Percentiles rank a stretch among this genome's conserved stretches.
Evolutionary conservation across 2,113 vertebrate species (phyloP).

Genomic region (Lontra canadensis): DNA sequence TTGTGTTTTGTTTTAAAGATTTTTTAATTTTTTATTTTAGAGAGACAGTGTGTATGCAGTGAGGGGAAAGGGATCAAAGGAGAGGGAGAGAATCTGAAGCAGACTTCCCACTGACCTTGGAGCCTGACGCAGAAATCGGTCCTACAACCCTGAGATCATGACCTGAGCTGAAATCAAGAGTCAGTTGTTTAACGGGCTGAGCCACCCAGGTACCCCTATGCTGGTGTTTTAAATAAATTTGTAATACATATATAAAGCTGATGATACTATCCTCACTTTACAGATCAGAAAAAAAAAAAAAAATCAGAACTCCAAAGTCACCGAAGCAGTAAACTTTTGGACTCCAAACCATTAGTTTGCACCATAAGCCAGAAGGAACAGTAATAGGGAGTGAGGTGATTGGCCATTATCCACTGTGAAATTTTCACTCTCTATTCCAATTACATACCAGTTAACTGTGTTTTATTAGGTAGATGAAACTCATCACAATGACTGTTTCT

Average conservation of each 20-base stretch:
- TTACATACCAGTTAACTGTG: neutral
- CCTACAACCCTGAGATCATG: neutral
- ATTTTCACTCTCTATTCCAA: slow-evolving; percentile 5
- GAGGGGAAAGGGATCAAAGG: neutral
- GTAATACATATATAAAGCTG: neutral
- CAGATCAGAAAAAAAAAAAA: neutral
- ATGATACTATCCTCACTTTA: neutral
- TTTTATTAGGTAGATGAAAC: slow-evolving; percentile 33
- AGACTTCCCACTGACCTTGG: neutral
- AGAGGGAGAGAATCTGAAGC: neutral
- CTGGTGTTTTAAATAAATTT: neutral
- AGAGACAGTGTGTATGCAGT: neutral
- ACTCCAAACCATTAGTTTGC: neutral
- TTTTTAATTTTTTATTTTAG: neutral
- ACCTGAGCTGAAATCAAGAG: neutral
- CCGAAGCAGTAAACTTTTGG: neutral
- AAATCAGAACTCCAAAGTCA: neutral
- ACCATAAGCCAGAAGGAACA: neutral
- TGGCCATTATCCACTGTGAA: neutral
- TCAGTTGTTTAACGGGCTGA: neutral
- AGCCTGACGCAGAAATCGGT: neutral
- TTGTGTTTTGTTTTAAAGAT: neutral
- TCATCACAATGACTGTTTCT: neutral
- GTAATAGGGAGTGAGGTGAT: neutral
- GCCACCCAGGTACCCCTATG: neutral